phyloP scores from a whole-genome alignment of 2,888 invertebrate genomes.

The Druceiella hillmani region DNA sequence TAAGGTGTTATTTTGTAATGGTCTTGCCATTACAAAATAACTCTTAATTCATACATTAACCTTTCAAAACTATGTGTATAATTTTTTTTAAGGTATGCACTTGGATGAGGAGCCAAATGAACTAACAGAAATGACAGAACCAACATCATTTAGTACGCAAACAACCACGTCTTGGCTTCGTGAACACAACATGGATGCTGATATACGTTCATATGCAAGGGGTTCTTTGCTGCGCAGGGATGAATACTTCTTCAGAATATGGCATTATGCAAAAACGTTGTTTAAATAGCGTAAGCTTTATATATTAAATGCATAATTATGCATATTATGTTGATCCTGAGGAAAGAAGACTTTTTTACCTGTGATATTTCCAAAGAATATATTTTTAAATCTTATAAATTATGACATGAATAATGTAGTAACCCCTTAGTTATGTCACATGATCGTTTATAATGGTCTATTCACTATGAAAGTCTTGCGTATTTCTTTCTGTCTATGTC shows the following conservation, averaged over 20 bases:
- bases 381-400: no score
- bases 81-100: constrained; percentile 42
- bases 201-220: constrained; percentile 85
- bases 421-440: no score
- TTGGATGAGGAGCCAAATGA: constrained; percentile 44
- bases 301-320: constrained; percentile 9
- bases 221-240: constrained; percentile 78
- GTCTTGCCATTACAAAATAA: no score
- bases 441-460: no score
- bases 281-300: no score
- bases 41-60: no score
- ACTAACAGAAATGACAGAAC: constrained; percentile 65
- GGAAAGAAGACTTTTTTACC: constrained; percentile 29
- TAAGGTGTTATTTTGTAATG: no score
- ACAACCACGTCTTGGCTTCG: constrained; percentile 91
- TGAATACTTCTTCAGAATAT: constrained; percentile 95
- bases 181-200: constrained; percentile 91
- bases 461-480: no score
- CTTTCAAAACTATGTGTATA: no score
- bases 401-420: no score
- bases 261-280: constrained; percentile 79
- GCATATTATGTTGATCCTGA: neutral
- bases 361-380: constrained; percentile 36
- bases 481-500: no score
- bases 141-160: constrained; percentile 86